Evolutionary conservation across 2,797 vertebrate species (phyloP), one percentile per base, ranked within the genome.

Genomic region (Phaenicophaeus curvirostris): DNA sequence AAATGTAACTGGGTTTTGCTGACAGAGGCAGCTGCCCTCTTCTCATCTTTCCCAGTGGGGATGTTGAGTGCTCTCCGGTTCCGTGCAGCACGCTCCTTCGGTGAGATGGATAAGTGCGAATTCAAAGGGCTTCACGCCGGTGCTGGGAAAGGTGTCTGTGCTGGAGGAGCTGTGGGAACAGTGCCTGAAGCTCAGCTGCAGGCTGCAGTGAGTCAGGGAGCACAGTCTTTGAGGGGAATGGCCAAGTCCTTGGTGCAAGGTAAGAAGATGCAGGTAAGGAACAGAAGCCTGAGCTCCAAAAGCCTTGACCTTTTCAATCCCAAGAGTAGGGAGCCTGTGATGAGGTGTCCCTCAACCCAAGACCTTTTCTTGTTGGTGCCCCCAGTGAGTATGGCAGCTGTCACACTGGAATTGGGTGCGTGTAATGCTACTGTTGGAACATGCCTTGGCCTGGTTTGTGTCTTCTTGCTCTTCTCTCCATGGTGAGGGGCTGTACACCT

Each of bases 371-470:
- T 82, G 61, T 13, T 77, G 76, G 11, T n/a, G 57, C 42, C 57
- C 8, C 5, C 1, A 11, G 37, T 37, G 77, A 82, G n/a, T 66
- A 58, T 63, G 39, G 25, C 44, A 68, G 55, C 50, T 1, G 2
- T 46, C 51, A 6, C 0, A 0, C 19, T 71, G 63, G 41, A 37
- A 19, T 1, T 0, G 1, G 16, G 12, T 2, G 0, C 0, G 1
- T 11, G 15, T 19, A 42, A 67, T 0, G 3, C 50, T 62, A 30
- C 9, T 25, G 31, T 30, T 14, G 31, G 72, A 67, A 50, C 3
- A 1, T 33, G 62, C 25, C 41, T 71, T 86, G 57, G n/a, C n/a
- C 12, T 59, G 37, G 23, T 24, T 37, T 48, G 39, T 19, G 18
- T 53, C n/a, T 72, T 33, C 53, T 55, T 3, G 2, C 20, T 31